A percentile compares a stretch with the other conserved stretches of the same genome.
phyloP scores from a whole-genome alignment of 1,140 invertebrate species.

The Calliopsis andreniformis region DNA sequence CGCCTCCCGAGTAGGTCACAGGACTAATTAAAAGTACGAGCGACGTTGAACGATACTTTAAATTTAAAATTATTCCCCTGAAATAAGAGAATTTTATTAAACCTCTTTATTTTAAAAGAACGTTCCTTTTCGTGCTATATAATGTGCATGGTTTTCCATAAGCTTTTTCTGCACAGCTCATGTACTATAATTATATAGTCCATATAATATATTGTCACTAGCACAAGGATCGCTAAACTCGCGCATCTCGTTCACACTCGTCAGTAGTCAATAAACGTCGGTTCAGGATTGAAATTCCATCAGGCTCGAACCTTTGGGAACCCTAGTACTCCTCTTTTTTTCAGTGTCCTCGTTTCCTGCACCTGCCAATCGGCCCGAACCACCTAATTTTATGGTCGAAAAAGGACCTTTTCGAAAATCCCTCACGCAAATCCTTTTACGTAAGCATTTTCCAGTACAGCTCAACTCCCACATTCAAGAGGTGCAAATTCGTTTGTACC shows the following conservation, averaged over 20 bases:
- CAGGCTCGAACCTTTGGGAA: constrained; percentile 24
- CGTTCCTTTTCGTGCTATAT: no score
- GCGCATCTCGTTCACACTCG: constrained; percentile 4
- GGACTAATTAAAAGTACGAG: no score
- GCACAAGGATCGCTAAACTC: constrained; percentile 28
- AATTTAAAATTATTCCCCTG: no score
- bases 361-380: background rate
- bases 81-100: no score
- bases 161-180: no score
- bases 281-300: constrained; percentile 48
- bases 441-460: background rate
- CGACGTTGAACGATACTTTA: no score
- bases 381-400: background rate
- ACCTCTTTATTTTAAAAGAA: no score
- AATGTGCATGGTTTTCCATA: no score
- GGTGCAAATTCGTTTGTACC: background rate
- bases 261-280: constrained; percentile 47
- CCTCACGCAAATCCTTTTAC: background rate
- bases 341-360: constrained; percentile 5
- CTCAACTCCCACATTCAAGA: no score
- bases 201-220: no score
- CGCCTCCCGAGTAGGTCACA: no score
- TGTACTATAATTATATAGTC: no score
- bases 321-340: constrained; percentile 7
- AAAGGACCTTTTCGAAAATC: background rate